These are phyloP conservation scores for Brachionus sp. DNA, from an alignment of 1,140 invertebrate species.

Conservation along the genomic window DNA sequence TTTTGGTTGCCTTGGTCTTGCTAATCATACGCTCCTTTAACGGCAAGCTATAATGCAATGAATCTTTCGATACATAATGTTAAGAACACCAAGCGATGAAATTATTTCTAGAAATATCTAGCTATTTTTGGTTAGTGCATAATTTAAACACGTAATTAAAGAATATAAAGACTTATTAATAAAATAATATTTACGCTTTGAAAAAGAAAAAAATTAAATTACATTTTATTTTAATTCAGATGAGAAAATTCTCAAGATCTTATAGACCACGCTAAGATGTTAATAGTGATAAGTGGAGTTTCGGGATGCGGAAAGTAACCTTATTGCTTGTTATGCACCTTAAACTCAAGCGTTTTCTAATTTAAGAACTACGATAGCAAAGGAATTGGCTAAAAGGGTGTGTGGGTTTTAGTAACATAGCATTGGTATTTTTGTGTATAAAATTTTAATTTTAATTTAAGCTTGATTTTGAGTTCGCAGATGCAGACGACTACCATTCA, in stretches of 20 bases:
- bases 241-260: not conserved
- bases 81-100: not conserved
- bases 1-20: not conserved
- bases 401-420: not conserved
- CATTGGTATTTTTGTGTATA: not conserved
- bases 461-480: slow-evolving; percentile 50
- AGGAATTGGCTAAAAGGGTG: slow-evolving; percentile 10
- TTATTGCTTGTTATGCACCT: not conserved
- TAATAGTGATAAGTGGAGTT: slow-evolving; percentile 16
- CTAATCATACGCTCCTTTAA: not conserved
- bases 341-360: not conserved
- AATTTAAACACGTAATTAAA: slow-evolving; percentile 24
- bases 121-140: not conserved
- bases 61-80: not conserved
- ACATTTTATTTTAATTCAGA: not conserved
- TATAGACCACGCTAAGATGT: not conserved
- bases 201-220: not conserved
- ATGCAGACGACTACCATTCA: slow-evolving; percentile 55
- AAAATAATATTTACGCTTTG: not conserved
- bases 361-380: not conserved
- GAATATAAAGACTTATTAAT: not conserved
- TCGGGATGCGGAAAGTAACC: slow-evolving; percentile 23
- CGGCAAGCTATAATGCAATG: not conserved
- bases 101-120: slow-evolving; percentile 2
- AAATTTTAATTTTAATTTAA: slow-evolving; percentile 46